These are phyloP conservation scores for Hemistola chrysoprasaria DNA, from an alignment of 2,888 invertebrate genomes.

Conservation along the genomic window DNA sequence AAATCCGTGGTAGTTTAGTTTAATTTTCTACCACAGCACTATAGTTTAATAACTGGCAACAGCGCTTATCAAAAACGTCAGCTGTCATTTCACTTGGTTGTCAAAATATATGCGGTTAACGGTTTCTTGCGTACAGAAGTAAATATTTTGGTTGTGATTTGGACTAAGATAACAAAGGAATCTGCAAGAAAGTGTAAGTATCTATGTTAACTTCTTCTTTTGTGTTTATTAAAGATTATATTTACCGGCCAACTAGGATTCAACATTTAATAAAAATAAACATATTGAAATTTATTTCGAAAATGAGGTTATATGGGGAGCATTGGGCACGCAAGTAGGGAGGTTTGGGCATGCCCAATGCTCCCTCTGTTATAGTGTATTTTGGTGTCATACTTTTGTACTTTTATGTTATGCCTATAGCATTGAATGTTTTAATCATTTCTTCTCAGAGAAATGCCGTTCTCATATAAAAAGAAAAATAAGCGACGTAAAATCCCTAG, in stretches of 20 bases:
- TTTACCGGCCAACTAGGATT: conserved; percentile 9
- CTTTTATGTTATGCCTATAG: too few species aligned
- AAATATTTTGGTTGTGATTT: conserved; percentile 24
- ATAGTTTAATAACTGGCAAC: conserved; percentile 11
- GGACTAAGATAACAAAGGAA: conserved; percentile 13
- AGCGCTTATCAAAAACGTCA: conserved; percentile 10
- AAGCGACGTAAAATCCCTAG: too few species aligned
- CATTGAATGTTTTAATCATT: too few species aligned
- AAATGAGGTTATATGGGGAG: conserved; percentile 9
- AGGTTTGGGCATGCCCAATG: too few species aligned
- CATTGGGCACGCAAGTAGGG: conserved; percentile 6
- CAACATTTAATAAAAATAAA: conserved; percentile 7
- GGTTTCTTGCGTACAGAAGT: conserved; percentile 17
- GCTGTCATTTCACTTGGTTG: conserved; percentile 13
- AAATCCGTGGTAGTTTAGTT: too few species aligned
- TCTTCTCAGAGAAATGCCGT: too few species aligned
- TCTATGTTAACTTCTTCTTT: conserved; percentile 11
- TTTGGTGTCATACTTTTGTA: too few species aligned
- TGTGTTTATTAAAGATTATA: conserved; percentile 10
- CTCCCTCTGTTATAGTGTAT: too few species aligned
- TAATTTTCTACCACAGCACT: too few species aligned
- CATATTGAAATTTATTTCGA: too few species aligned
- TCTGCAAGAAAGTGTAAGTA: conserved; percentile 16
- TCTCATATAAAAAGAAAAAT: too few species aligned
- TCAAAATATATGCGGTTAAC: conserved; percentile 8